phyloP scores from a whole-genome alignment of 2,888 invertebrate species.

The Sicus ferrugineus region DNA sequence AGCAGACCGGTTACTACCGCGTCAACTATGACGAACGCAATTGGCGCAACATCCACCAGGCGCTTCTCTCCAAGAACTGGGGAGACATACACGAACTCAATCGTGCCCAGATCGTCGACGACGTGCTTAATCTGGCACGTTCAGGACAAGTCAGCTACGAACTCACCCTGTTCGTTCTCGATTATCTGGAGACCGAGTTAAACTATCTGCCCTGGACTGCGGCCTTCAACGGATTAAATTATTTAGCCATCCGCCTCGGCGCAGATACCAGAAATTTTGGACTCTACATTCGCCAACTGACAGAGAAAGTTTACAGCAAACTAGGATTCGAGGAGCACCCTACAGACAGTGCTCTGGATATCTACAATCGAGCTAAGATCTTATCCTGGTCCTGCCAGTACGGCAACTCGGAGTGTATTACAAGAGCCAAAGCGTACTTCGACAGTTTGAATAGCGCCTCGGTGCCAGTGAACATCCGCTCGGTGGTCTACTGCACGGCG shows the following conservation, averaged over 20 bases:
- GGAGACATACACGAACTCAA: constrained; percentile 71
- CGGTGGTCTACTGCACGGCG: constrained; percentile 78
- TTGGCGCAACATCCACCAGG: constrained; percentile 66
- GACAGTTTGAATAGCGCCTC: constrained; percentile 47
- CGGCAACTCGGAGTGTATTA: constrained; percentile 69
- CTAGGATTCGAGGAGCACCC: constrained; percentile 65
- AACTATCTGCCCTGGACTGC: constrained; percentile 83
- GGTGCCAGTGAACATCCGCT: constrained; percentile 71
- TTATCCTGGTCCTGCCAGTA: constrained; percentile 73
- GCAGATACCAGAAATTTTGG: constrained; percentile 50
- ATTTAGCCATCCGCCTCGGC: constrained; percentile 57
- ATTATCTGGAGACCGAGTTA: constrained; percentile 74
- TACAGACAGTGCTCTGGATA: constrained; percentile 67
- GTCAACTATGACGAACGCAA: constrained; percentile 75
- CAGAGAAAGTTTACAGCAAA: constrained; percentile 65
- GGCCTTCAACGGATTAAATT: constrained; percentile 67
- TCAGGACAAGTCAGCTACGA: constrained; percentile 70
- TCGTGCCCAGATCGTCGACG: constrained; percentile 83
- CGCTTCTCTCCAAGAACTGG: constrained; percentile 45
- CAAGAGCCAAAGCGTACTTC: constrained; percentile 64
- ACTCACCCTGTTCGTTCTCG: constrained; percentile 72
- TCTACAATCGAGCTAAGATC: constrained; percentile 69
- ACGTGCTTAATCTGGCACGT: constrained; percentile 78
- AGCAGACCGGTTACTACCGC: constrained; percentile 67
- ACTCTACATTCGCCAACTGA: constrained; percentile 65